These are phyloP conservation scores for Chrysolina oricalcia DNA, from an alignment of 2,888 invertebrate species.

Conservation along the genomic window DNA sequence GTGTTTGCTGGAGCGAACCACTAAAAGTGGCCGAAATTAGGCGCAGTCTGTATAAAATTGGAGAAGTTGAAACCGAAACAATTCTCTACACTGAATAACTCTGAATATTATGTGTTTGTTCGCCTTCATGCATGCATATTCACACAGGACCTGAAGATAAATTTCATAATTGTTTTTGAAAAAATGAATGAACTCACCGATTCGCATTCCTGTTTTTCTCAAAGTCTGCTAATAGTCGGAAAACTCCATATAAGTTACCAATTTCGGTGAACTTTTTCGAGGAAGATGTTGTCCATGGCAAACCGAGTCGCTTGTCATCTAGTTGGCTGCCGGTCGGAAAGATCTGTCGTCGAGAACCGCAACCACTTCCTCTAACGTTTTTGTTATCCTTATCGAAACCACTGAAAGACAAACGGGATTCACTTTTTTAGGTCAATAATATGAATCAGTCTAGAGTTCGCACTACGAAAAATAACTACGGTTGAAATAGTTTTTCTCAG, in stretches of 20 bases:
- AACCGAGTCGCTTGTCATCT: neutral
- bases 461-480: neutral
- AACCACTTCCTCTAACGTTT: constrained; percentile 52
- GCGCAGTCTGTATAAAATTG: no score
- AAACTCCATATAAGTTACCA: neutral
- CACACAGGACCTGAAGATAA: no score
- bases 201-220: neutral
- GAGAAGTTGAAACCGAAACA: no score
- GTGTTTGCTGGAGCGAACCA: no score
- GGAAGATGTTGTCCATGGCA: constrained; percentile 25
- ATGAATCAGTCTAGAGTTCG: neutral
- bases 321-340: constrained; percentile 26
- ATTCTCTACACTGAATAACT: no score
- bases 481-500: neutral
- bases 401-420: constrained; percentile 50
- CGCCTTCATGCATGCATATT: no score
- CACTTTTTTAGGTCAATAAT: neutral
- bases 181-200: constrained; percentile 14
- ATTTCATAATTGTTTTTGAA: neutral
- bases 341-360: constrained; percentile 56
- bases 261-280: constrained; percentile 11
- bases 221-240: constrained; percentile 3
- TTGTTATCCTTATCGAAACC: constrained; percentile 61
- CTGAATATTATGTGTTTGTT: no score
- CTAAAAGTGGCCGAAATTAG: no score